Conservation (phyloP, 2,888 invertebrate genomes). For the Drosophila meridionalis region DNA sequence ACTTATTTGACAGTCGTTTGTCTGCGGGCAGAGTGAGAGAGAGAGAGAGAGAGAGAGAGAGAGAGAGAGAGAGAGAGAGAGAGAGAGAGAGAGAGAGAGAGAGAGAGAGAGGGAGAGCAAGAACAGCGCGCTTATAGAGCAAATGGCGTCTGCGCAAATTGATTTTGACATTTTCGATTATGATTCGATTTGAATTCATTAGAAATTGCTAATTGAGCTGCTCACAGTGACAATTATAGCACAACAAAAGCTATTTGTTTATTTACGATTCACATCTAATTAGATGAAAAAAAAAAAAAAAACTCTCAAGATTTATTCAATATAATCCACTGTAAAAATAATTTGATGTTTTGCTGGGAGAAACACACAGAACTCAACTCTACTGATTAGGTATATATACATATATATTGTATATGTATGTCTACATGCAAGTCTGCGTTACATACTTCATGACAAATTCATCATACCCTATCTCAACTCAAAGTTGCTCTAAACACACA, state of each 20-base stretch:
- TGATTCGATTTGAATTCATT: constrained; percentile 42
- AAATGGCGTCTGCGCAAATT: constrained; percentile 37
- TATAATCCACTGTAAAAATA: background rate
- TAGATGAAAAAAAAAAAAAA: background rate
- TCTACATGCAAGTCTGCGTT: background rate
- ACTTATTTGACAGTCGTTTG: constrained; percentile 30
- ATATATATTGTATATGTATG: background rate
- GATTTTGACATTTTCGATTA: constrained; percentile 40
- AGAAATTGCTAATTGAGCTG: constrained; percentile 41
- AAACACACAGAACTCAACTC: background rate
- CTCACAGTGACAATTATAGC: constrained; percentile 16
- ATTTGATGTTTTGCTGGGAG: background rate
- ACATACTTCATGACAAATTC: background rate
- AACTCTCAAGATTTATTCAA: background rate
- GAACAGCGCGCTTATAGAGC: background rate
- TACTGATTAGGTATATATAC: background rate
- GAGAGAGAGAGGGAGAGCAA: background rate
- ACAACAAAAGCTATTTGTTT: constrained; percentile 2
- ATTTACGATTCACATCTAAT: background rate
- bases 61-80: background rate
- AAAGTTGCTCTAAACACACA: background rate
- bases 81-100: background rate
- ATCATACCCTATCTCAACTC: background rate
- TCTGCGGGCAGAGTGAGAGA: background rate
- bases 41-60: background rate